Evolutionary conservation across 2,113 vertebrate genomes (phyloP).

Genomic region (Embiotoca jacksoni): DNA sequence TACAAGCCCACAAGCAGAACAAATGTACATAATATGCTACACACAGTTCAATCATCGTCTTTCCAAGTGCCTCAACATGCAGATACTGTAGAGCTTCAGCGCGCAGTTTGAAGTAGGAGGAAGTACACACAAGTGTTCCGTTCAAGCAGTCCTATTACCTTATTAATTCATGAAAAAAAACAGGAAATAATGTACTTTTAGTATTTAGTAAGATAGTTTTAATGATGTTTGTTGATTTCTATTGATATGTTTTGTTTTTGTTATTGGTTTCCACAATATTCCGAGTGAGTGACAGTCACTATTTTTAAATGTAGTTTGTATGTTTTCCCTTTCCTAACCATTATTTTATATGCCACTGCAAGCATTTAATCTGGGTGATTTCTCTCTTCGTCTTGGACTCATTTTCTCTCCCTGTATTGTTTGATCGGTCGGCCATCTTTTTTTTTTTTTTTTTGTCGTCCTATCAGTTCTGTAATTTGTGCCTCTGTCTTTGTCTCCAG

Average conservation of each 20-base stretch:
- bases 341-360: constrained; percentile 20
- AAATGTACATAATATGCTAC: constrained; percentile 66
- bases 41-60: constrained; percentile 77
- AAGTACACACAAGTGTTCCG: constrained; percentile 41
- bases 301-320: constrained; percentile 15
- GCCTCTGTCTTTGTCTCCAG: constrained; percentile 55
- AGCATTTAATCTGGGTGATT: constrained; percentile 20
- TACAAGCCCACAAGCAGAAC: constrained; percentile 45
- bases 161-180: constrained; percentile 30
- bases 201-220: constrained; percentile 26
- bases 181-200: constrained; percentile 12
- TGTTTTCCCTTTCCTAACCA: neutral
- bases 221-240: constrained; percentile 39
- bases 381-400: neutral
- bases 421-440: constrained; percentile 3
- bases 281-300: constrained; percentile 32
- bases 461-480: constrained; percentile 64
- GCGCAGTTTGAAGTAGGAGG: constrained; percentile 30
- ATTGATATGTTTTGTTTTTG: constrained; percentile 21
- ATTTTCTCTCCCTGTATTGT: constrained; percentile 7
- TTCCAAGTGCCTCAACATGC: constrained; percentile 85
- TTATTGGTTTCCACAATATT: constrained; percentile 28
- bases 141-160: constrained; percentile 48
- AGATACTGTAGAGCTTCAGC: constrained; percentile 65
- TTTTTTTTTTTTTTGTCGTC: constrained; percentile 32